These are phyloP conservation scores for Gavia stellata DNA, from an alignment of 2,113 vertebrate genomes.

Conservation along the genomic window DNA sequence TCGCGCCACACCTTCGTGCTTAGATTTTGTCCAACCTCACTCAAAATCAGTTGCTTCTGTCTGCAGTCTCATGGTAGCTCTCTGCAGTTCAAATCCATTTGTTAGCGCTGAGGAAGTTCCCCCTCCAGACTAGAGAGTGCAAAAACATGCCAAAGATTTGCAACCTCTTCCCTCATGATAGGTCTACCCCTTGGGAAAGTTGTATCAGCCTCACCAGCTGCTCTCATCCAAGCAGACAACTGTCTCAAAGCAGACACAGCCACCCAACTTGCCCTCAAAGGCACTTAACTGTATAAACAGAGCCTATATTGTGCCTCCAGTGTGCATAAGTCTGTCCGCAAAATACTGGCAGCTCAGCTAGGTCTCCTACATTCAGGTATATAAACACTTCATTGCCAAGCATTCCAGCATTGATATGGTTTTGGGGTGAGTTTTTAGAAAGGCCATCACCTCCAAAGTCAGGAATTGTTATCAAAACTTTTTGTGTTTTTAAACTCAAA, in stretches of 20 bases:
- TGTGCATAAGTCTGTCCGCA: neutral
- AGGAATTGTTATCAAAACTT: neutral
- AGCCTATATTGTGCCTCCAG: neutral
- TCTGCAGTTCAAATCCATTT: neutral
- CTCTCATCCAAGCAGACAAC: neutral
- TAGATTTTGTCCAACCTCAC: neutral
- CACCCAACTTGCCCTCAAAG: neutral
- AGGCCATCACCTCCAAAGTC: neutral
- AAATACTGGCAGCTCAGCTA: neutral
- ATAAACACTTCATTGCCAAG: neutral
- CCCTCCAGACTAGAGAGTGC: neutral
- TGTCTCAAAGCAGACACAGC: neutral
- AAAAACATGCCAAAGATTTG: neutral
- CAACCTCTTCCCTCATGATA: neutral
- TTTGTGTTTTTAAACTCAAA: neutral
- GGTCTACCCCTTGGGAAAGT: neutral
- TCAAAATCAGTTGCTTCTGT: neutral
- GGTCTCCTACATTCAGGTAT: neutral
- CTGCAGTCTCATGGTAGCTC: neutral
- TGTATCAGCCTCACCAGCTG: neutral
- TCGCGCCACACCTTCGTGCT: neutral
- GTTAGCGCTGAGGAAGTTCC: neutral
- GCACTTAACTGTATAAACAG: neutral
- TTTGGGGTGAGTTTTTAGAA: neutral
- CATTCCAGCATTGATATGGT: rapidly evolving